These are phyloP conservation scores for Trissolcus basalis DNA, from an alignment of 1,140 invertebrate species.

Conservation along the genomic window DNA sequence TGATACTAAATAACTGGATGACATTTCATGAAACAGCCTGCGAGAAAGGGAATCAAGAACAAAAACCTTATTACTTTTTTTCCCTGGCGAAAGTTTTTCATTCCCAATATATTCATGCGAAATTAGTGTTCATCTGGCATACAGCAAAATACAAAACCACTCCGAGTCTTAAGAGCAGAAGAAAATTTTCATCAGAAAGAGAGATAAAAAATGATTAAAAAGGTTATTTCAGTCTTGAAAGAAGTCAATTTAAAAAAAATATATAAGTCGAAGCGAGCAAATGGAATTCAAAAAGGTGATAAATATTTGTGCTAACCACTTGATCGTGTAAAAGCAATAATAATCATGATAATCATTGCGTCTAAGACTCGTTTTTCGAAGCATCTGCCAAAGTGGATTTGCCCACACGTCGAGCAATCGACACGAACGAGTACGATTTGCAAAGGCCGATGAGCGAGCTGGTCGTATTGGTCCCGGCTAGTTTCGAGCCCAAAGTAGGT, in stretches of 20 bases:
- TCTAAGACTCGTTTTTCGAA: slow-evolving; percentile 60
- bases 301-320: neutral
- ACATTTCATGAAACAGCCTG: slow-evolving; percentile 38
- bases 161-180: too few species aligned
- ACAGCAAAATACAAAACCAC: too few species aligned
- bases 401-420: slow-evolving; percentile 15
- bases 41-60: slow-evolving; percentile 41
- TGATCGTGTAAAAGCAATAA: neutral
- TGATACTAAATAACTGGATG: slow-evolving; percentile 53
- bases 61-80: slow-evolving; percentile 28
- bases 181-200: too few species aligned
- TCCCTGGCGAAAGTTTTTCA: slow-evolving; percentile 40
- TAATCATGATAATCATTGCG: slow-evolving; percentile 52
- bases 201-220: too few species aligned
- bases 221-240: neutral
- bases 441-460: slow-evolving; percentile 53
- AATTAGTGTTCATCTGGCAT: too few species aligned
- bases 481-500: slow-evolving; percentile 66
- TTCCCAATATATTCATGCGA: slow-evolving; percentile 8
- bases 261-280: neutral
- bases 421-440: slow-evolving; percentile 51
- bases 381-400: slow-evolving; percentile 13
- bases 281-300: neutral
- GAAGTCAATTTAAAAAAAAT: neutral
- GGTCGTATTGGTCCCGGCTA: slow-evolving; percentile 64